Base-by-base conservation (phyloP, 2,113 vertebrate species). In the Electrona antarctica region DNA sequence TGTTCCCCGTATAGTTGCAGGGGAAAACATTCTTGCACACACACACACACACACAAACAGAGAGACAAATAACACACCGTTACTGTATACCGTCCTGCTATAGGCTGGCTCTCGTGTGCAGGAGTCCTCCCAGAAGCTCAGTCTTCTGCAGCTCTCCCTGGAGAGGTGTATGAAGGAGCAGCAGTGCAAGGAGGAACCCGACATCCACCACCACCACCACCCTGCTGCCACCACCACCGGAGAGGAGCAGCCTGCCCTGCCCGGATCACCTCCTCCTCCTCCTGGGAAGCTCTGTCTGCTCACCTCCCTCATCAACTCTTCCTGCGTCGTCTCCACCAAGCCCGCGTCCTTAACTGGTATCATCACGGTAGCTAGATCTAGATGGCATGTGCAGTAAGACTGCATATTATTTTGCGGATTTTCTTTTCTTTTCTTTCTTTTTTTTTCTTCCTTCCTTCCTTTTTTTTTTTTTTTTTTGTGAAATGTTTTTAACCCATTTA, bases 51-150 rank as follows among this genome's bases (percentile, higher is more conserved):
- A 21, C 21, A 21, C 21, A 21, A 1, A 21, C 21, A 21, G 21
- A 41, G 33, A 41, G 33, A 41, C 33, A 41, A 41, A 41, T 41
- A 41, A 41, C 2, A 41, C 33, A 41, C 33, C 33, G 33, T 21
- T 21, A 21, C 21, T 21, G 21, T 21, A 21, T 41, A 41, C 49
- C 11, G 6, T 54, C 29, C 60, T 1, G 0, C 60, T 79, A 6
- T 41, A 90, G 90, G 90, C 87, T 56, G 80, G 59, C 79, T 54
- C 58, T 4, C 83, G 85, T 46, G 85, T 86, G 28, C 81, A 81
- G 28, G 86, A 90, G 14, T 88, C 85, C 13, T 84, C 87, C 49
- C 89, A 90, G 83, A 90, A 86, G 69, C 79, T 90, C 70, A 70
- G 81, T 21, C 83, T 92, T 33, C 80, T 92, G 65, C 82, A 48